Evolutionary conservation across 1,140 invertebrate genomes (phyloP).

Genomic region (Eupeodes corollae): DNA sequence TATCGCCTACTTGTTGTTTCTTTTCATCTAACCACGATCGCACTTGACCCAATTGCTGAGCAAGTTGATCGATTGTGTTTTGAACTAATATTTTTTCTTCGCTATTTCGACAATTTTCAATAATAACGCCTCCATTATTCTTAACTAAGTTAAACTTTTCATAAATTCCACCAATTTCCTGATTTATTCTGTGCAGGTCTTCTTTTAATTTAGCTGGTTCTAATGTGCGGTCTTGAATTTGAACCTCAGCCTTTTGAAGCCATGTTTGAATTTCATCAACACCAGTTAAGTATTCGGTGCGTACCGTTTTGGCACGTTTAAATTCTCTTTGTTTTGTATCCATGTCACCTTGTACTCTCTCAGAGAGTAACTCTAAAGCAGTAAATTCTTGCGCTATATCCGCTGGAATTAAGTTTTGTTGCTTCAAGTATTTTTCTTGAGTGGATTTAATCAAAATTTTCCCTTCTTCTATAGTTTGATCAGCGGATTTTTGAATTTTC

Average conservation of each 20-base stretch:
- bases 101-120: constrained; percentile 65
- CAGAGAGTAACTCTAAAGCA: constrained; percentile 64
- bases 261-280: constrained; percentile 71
- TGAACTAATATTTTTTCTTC: constrained; percentile 64
- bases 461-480: constrained; percentile 44
- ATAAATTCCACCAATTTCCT: constrained; percentile 55
- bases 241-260: constrained; percentile 69
- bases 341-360: constrained; percentile 63
- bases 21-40: constrained; percentile 68
- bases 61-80: constrained; percentile 60
- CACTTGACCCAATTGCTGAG: constrained; percentile 66
- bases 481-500: constrained; percentile 40
- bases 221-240: constrained; percentile 66
- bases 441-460: constrained; percentile 52
- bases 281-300: constrained; percentile 65
- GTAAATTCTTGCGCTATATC: constrained; percentile 66
- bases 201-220: constrained; percentile 67
- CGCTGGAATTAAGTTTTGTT: constrained; percentile 56
- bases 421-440: constrained; percentile 54
- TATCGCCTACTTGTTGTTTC: constrained; percentile 72
- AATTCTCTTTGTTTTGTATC: constrained; percentile 78
- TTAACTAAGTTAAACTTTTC: constrained; percentile 69
- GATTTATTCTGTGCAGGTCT: constrained; percentile 60
- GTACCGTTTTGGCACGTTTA: constrained; percentile 68
- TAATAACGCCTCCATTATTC: constrained; percentile 63